Evolutionary conservation across 2,888 invertebrate genomes (phyloP), one percentile per base, ranked within the genome.

Genomic region (Aspidiotus destructor): DNA sequence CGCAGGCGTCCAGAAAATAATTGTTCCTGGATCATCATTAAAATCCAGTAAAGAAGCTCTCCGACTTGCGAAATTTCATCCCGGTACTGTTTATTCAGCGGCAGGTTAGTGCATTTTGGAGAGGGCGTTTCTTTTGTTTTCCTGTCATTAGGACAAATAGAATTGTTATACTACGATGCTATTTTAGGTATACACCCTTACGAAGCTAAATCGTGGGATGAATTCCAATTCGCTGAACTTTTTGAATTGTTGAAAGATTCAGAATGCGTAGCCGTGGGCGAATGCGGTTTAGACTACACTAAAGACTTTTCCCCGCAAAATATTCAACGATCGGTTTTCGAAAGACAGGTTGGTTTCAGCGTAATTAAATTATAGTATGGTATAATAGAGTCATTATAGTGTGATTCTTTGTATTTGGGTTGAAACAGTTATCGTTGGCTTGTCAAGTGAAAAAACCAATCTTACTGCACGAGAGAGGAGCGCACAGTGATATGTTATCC

Each of bases 231-330:
- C 3, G 74, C 75, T 40, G 89, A 90, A 75, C 79, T 93, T 69
- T 83, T 83, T 74, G 83, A 83, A 72, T 84, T 90, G 72, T 89
- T 90, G 16, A 81, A 82, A 64, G 91, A 90, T 75, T 86, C 86
- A 5, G 92, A 94, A 80, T 94, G 94, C 78, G 94, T 95, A 42
- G 94, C 94, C 3, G 84, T 95, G 54, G 95, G 95, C 17, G 94
- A 94, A 78, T 95, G 95, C 78, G 95, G 95, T 48, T 82, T 96
- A 73, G 95, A 96, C 81, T 95, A 91, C 78, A 92, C 89, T 78
- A 86, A 93, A 76, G 92, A 94, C 78, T 95, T 94, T 80, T 94
- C 94, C 9, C 91, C 93, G 75, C 92, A 89, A 7, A 86, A 86
- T 71, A 86, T 88, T 73, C 96, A 96, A 79, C 82, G 87, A 72